Percentiles rank a stretch among this genome's conserved stretches.
phyloP scores from a whole-genome alignment of 2,113 vertebrate species.

The Petroica traversi region DNA sequence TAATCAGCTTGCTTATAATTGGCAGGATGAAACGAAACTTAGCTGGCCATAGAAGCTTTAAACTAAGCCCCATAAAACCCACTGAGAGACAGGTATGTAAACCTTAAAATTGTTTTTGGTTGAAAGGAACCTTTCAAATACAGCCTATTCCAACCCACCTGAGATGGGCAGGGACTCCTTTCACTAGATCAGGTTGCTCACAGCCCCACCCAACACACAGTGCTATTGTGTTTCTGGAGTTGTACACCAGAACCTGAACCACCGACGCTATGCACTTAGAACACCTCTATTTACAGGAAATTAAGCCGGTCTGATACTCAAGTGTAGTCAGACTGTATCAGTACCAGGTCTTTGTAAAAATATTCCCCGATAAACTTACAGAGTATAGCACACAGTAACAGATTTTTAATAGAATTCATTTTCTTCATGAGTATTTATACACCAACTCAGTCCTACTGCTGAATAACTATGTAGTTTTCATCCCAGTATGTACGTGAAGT shows the following conservation, averaged over 20 bases:
- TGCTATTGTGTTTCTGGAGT: background rate
- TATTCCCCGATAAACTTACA: background rate
- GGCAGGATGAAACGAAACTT: background rate
- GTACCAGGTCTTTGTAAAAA: background rate
- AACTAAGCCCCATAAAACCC: fast-evolving
- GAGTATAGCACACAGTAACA: background rate
- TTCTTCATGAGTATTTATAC: background rate
- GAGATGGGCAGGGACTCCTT: background rate
- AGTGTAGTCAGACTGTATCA: background rate
- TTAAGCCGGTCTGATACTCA: background rate
- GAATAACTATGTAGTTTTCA: background rate
- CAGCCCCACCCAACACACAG: background rate
- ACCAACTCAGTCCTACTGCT: background rate
- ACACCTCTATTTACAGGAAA: background rate
- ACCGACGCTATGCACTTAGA: background rate
- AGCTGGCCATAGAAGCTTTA: background rate
- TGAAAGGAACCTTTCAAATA: background rate
- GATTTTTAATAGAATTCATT: background rate
- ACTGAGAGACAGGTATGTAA: background rate
- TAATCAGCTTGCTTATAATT: background rate
- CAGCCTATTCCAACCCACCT: background rate
- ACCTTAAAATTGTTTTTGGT: background rate
- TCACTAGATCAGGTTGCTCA: background rate
- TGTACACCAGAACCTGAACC: background rate
- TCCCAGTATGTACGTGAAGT: background rate